phyloP scores from a whole-genome alignment of 1,140 invertebrate genomes.

The Saccostrea echinata region DNA sequence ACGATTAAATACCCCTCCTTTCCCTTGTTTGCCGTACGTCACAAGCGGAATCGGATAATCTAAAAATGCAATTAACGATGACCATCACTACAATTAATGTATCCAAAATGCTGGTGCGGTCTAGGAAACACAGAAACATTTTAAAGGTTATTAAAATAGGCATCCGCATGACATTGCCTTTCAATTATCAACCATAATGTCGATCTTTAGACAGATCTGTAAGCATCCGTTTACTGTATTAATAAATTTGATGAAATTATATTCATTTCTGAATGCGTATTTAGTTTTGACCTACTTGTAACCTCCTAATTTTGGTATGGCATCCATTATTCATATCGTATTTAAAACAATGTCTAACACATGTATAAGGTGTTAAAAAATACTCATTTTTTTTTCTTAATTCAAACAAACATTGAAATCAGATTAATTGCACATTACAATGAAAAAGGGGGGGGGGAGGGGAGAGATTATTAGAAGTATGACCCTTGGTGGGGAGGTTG shows the following conservation, averaged over 20 bases:
- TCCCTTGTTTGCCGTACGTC: not conserved
- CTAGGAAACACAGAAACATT: not conserved
- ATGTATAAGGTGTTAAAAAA: too few species aligned
- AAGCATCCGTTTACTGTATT: conserved; percentile 4
- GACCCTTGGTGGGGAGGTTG: too few species aligned
- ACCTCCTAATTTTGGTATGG: not conserved
- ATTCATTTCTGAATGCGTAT: not conserved
- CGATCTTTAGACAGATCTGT: not conserved
- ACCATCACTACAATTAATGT: conserved; percentile 21
- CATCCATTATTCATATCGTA: not conserved
- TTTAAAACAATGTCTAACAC: too few species aligned
- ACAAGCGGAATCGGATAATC: conserved; percentile 23
- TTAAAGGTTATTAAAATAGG: not conserved
- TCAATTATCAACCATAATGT: conserved; percentile 39
- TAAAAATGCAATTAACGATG: conserved; percentile 25
- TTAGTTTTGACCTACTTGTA: conserved; percentile 1
- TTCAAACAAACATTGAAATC: too few species aligned
- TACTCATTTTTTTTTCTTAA: too few species aligned
- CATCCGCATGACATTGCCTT: conserved; percentile 15
- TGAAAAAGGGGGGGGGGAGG: too few species aligned
- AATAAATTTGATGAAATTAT: not conserved
- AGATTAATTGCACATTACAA: too few species aligned
- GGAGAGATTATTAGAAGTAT: too few species aligned
- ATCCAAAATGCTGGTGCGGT: conserved; percentile 31
- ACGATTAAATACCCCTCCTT: conserved; percentile 20